phyloP scores from a whole-genome alignment of 2,113 vertebrate genomes.

The Coryphaenoides rupestris region DNA sequence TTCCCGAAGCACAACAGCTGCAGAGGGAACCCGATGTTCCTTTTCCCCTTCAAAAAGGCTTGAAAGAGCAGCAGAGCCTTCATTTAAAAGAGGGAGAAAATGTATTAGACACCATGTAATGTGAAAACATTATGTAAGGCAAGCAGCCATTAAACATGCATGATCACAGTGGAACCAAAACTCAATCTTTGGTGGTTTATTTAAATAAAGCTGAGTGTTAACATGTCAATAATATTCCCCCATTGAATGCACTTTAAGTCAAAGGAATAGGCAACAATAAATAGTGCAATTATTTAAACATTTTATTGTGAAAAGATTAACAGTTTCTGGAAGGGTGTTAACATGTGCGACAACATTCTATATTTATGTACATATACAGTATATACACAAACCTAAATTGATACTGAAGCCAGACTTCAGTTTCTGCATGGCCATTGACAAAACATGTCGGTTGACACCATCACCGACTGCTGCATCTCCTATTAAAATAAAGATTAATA shows the following conservation, averaged over 20 bases:
- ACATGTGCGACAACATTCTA: not conserved
- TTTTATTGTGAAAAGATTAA: no score
- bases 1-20: not conserved
- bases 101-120: no score
- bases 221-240: not conserved
- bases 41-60: not conserved
- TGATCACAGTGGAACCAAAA: not conserved
- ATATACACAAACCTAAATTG: constrained; percentile 2
- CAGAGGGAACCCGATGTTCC: not conserved
- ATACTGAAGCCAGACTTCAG: constrained; percentile 8
- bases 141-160: no score
- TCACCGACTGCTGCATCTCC: constrained; percentile 22
- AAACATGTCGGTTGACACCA: constrained; percentile 16
- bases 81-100: not conserved
- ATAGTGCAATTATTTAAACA: no score
- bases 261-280: no score
- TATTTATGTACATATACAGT: not conserved
- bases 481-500: constrained; percentile 2
- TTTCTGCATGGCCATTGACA: constrained; percentile 9
- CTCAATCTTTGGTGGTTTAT: not conserved
- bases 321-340: no score
- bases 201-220: not conserved
- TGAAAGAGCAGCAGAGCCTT: not conserved
- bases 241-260: no score
- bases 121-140: no score